Evolutionary conservation across 2,113 vertebrate genomes (phyloP).

Genomic region (Leucoraja erinaceus): DNA sequence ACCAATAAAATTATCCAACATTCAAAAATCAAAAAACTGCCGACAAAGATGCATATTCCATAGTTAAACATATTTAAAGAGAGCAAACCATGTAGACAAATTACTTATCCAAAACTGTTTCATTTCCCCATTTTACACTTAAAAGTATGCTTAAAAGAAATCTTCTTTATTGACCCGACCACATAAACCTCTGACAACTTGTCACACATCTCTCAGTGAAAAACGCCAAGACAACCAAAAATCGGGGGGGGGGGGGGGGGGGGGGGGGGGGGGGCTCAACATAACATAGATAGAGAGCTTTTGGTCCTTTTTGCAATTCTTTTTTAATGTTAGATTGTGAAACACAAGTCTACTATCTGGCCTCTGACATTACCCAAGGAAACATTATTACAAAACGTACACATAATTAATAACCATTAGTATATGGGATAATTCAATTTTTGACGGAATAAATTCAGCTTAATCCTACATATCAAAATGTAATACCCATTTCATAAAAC

Average conservation of each 20-base stretch:
- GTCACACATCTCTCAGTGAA: neutral
- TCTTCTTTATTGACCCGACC: neutral
- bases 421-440: neutral
- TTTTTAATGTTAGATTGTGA: neutral
- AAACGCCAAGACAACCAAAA: neutral
- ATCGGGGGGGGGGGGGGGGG: neutral
- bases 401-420: neutral
- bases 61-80: neutral
- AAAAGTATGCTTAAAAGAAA: neutral
- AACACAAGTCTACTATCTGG: neutral
- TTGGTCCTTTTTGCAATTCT: neutral
- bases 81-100: neutral
- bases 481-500: neutral
- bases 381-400: neutral
- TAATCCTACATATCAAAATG: neutral
- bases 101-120: neutral
- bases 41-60: neutral
- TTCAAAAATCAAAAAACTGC: neutral
- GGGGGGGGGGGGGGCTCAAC: too few species aligned
- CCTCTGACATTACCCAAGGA: neutral
- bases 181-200: neutral
- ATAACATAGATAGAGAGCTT: too few species aligned
- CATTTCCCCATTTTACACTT: neutral
- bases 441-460: neutral
- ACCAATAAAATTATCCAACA: too few species aligned